Percentiles rank a stretch among this genome's conserved stretches.
Conservation (phyloP, 2,113 vertebrate species). For the Seriola dumerili region DNA sequence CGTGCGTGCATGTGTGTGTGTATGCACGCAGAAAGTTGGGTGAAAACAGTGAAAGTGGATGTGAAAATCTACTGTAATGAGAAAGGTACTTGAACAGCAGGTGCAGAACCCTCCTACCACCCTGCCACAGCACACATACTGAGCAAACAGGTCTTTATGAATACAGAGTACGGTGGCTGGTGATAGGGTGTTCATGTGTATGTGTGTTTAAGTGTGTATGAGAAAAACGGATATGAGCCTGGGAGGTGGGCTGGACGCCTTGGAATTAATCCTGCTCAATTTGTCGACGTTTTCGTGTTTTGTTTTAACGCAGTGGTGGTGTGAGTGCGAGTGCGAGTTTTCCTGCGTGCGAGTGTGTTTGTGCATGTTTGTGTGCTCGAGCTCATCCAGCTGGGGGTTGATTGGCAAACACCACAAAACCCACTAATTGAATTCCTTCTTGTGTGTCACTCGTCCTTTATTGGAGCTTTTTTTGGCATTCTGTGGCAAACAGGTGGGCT, state of each 20-base stretch:
- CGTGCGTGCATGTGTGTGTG: background rate
- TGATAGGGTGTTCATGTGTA: constrained; percentile 43
- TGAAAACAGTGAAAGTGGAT: constrained; percentile 35
- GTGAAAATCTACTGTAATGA: constrained; percentile 64
- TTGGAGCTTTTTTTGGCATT: constrained; percentile 74
- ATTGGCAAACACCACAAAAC: constrained; percentile 66
- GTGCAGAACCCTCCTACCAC: constrained; percentile 35
- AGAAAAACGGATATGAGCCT: constrained; percentile 13
- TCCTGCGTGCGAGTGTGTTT: constrained; percentile 19
- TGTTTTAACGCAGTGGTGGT: constrained; percentile 38
- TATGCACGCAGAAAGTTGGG: background rate
- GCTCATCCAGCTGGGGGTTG: constrained; percentile 54
- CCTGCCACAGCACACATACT: constrained; percentile 54
- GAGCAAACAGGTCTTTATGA: constrained; percentile 77
- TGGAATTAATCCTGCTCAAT: constrained; percentile 51
- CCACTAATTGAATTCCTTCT: constrained; percentile 79
- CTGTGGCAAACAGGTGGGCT: constrained; percentile 77
- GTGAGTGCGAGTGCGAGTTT: background rate
- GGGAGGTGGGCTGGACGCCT: constrained; percentile 25
- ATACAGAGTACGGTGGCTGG: constrained; percentile 43
- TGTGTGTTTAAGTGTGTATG: constrained; percentile 32
- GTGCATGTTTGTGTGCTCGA: constrained; percentile 40
- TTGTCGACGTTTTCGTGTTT: constrained; percentile 39
- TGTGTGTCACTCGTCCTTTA: constrained; percentile 74
- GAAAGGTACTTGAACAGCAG: constrained; percentile 64